Conservation (phyloP, 2,113 vertebrate species). For the Sturnira hondurensis region DNA sequence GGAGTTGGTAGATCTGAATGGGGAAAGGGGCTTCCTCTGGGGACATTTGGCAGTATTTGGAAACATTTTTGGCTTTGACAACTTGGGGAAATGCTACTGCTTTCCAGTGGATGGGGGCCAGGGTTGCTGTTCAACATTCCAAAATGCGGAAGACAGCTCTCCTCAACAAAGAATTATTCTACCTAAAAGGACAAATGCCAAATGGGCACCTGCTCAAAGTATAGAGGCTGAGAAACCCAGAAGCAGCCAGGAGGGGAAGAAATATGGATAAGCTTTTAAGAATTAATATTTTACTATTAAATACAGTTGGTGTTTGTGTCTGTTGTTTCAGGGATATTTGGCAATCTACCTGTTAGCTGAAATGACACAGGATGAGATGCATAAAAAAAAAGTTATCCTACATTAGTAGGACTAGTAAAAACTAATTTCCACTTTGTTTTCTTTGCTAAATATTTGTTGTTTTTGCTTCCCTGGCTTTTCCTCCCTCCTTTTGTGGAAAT, state of each 20-base stretch:
- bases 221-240: neutral
- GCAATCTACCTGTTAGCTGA: constrained; percentile 53
- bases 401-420: neutral
- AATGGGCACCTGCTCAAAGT: neutral
- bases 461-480: neutral
- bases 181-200: neutral
- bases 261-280: neutral
- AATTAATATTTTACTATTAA: constrained; percentile 45
- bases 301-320: neutral
- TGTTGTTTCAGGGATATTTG: constrained; percentile 31
- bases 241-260: neutral
- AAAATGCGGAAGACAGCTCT: neutral
- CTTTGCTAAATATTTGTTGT: neutral
- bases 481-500: neutral
- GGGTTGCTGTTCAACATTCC: neutral
- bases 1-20: neutral
- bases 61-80: neutral
- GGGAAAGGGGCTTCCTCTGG: neutral
- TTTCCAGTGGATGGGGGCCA: neutral
- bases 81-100: neutral
- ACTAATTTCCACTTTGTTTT: neutral
- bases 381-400: neutral
- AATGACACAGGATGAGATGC: neutral
- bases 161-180: neutral
- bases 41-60: neutral